Base-by-base conservation (phyloP, 2,113 vertebrate species). In the Spheniscus mendiculus region DNA sequence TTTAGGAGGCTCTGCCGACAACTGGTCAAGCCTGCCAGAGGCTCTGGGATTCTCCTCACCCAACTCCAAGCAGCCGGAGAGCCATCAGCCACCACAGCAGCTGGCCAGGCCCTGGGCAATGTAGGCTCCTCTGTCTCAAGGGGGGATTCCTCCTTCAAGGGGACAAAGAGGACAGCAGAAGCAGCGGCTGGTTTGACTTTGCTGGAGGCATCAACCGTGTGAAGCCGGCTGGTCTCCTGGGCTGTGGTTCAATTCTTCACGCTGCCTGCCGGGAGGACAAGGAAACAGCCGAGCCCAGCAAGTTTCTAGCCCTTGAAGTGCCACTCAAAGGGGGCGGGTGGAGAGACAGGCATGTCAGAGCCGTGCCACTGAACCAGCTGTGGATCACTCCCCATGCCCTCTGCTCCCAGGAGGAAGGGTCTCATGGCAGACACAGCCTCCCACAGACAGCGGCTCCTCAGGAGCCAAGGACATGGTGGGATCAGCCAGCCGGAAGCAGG, bases 241-340 rank as follows among this genome's bases (percentile, higher is more conserved):
- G 97, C 77, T 83, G 74, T 15, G 93, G 78, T 97, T 96, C 93
- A 86, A 71, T 95, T 83, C 90, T 79, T 94, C 87, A 79, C 11
- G 2, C 89, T 86, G 93, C 92, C 40, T 86, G 89, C 69, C 2
- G 11, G 53, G 69, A 94, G 74, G 85, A 94, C 3, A 1, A 83
- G 93, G 69, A 93, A 97, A 97, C 44, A 95, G 93, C 94, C 34
- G 32, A 97, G 95, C 83, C 96, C 92, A 97, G 96, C 96, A 91
- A 74, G 69, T 87, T 95, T 81, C 45, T 29, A 89, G 97, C 92
- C 95, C 96, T 96, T 96, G 86, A 94, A 97, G 94, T 55, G 63
- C 66, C 45, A 76, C 83, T 74, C 0, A 2, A 36, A 92, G 56
- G 26, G 86, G 72, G 65, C 0, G 38, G 38, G 86, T 10, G 36